Evolutionary conservation across 2,113 vertebrate species (phyloP), one percentile per base, ranked within the genome.

Genomic region (Eurystomus gularis): DNA sequence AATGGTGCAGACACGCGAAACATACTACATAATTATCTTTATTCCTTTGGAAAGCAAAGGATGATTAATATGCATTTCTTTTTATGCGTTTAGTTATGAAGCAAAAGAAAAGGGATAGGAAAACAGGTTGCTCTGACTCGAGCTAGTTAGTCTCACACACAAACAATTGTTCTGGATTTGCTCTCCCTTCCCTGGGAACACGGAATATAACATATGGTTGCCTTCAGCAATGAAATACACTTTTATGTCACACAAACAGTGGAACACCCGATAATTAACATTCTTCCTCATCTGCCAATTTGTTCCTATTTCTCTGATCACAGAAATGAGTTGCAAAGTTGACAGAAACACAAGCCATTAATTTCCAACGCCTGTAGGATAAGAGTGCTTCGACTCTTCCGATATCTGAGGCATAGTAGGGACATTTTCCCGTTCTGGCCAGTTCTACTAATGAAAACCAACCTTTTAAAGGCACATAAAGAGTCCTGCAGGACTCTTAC

Each of bases 191-290:
- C 23, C 1, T 1, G 9, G 21, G 33, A 75, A 17, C 19, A 17
- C 3, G 0, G 1, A 49, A 55, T 5, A 24, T 18, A 51, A 71
- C 11, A 10, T 4, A 10, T 1, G 13, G 35, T 9, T 29, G 16
- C 48, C 62, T 44, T 72, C 54, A 58, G 40, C 44, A 21, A 7
- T 9, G 26, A 73, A 65, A 48, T 23, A 35, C 6, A 17, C 24
- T 33, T 40, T 46, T 2, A 33, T 8, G 11, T 73, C 39, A 46
- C 25, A 35, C 60, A 65, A 69, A 29, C 5, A 57, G 26, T 2
- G 0, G 26, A 72, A 35, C n/a, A 23, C 26, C 44, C 20, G 35
- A 49, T 14, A 2, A 6, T 6, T 29, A n/a, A 16, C 6, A 35
- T 9, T 55, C 25, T 46, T 44, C 17, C 16, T 60, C 58, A 21